Base-by-base conservation (phyloP, 64 coral and sea anemone genomes). In the Pachyseris speciosa region DNA sequence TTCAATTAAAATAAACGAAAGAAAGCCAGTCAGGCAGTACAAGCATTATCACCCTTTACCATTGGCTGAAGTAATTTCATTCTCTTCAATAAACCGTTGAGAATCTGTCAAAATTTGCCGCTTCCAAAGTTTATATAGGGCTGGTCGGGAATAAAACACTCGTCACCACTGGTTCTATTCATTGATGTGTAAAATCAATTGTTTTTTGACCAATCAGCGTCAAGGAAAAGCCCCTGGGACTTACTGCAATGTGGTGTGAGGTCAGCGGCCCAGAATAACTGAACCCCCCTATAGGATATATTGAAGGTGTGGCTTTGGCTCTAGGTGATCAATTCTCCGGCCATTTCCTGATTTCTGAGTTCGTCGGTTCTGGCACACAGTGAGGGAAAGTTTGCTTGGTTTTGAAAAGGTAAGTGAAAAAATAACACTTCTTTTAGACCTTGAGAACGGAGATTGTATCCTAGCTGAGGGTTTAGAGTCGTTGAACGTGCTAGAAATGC, bases 281-380 rank as follows among this genome's bases (percentile, higher is more conserved):
- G 9, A 52, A 92, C 79, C 89, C 89, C 89, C 89, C 89, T 92
- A 92, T 92, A 92, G 72, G 60, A 84, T 92, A 92, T 84, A 92
- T 92, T 92, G 89, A 92, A 92, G 89, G 89, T 92, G 89, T 92
- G 89, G 89, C 89, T 84, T 81, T 77, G 52, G 53, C 69, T 37
- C 89, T 84, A 26, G 42, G 59, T 83, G 58, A 92, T 84, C 89
- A 64, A 73, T 36, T 50, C 80, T 92, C 67, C 89, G 89, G 89
- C 89, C 79, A 92, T 92, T 92, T 92, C 89, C 89, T 92, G 79
- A 92, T 72, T 41, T 64, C 67, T 84, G 71, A 84, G 67, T 74
- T 92, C 69, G 39, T 72, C 69, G 79, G 69, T 92, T 92, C 89
- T 92, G 80, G 89, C 79, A 70, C 78, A 85, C 47, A 92, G 69